A percentile compares a stretch with the other conserved stretches of the same genome.
Evolutionary conservation across 2,113 vertebrate genomes (phyloP).

Genomic region (Hydrolagus affinis): DNA sequence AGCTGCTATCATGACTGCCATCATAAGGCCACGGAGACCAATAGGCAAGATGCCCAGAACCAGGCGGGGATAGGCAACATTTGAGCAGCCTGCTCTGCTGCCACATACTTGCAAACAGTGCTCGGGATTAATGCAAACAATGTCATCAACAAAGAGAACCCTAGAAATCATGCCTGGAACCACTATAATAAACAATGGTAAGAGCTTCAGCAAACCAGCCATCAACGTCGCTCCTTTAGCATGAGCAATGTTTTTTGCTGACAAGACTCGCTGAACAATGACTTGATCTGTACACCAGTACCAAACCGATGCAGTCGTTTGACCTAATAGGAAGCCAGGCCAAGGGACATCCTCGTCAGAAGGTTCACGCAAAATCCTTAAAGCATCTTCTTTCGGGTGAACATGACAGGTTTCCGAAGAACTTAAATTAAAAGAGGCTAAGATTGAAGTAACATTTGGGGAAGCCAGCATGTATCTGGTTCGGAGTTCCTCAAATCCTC

Average conservation of each 20-base stretch:
- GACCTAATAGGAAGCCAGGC: constrained; percentile 90
- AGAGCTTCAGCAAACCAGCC: constrained; percentile 87
- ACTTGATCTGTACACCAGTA: constrained; percentile 99
- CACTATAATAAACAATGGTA: constrained; percentile 96
- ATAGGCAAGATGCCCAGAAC: constrained; percentile 90
- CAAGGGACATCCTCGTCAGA: constrained; percentile 92
- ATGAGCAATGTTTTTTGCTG: constrained; percentile 88
- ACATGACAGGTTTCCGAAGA: constrained; percentile 77
- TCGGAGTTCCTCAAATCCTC: constrained; percentile 84
- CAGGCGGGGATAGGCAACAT: constrained; percentile 90
- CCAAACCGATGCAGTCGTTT: constrained; percentile 96
- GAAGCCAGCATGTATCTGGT: constrained; percentile 84
- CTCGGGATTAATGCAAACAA: constrained; percentile 90
- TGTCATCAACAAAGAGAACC: constrained; percentile 79
- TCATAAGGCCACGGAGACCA: constrained; percentile 91
- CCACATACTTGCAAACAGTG: constrained; percentile 93
- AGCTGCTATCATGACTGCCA: constrained; percentile 97
- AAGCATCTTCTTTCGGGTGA: constrained; percentile 73
- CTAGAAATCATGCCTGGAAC: constrained; percentile 97
- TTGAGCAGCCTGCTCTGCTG: constrained; percentile 89
- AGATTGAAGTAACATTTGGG: constrained; percentile 80
- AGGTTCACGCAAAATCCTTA: constrained; percentile 77
- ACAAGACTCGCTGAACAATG: constrained; percentile 91
- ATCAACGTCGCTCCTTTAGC: constrained; percentile 91
- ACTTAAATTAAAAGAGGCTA: constrained; percentile 72